Evolutionary conservation across 2,113 vertebrate species (phyloP), one percentile per base, ranked within the genome.

Genomic region (Meriones unguiculatus): DNA sequence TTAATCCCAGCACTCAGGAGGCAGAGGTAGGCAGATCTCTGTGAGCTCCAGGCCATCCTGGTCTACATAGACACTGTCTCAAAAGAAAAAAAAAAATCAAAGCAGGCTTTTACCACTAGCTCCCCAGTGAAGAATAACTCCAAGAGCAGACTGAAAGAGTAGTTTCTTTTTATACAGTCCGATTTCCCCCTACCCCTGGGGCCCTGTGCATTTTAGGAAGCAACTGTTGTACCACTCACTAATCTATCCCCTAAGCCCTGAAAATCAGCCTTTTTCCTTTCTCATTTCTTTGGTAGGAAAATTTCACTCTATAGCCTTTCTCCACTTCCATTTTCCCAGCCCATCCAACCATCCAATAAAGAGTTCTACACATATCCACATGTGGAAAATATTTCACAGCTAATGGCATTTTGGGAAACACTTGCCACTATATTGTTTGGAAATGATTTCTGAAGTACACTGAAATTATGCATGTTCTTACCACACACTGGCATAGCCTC

Each of bases 391-490:
- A 76, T 46, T 62, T 77, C 30, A 11, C 93, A 52, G 57, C 62
- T 57, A 84, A 77, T 59, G 57, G 82, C 77, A 12, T 59, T n/a
- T 81, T 70, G 80, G 86, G 81, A 80, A 92, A 80, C 41, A 76
- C 30, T 30, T 92, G 76, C 28, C 38, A 70, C 41, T 64, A 59
- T 69, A 46, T 41, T 85, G 64, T 84, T 92, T 75, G 46, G 67
- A 64, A 46, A 38, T 65, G 52, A 75, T 89, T 91, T 96, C 70
- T 88, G 75, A 90, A 75, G 59, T 91, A 82, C 35, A 90, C 46
- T 64, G 11, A 46, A 64, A 85, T 4, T 4, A 9, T 18, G 35
- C 22, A 22, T 24, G 69, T 25, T 35, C 93, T 94, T 65, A 72
- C 6, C 24, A 14, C 28, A 30, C 24, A 62, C 54, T 38, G 38